phyloP scores from a whole-genome alignment of 2,888 invertebrate genomes.

The Troides helena region DNA sequence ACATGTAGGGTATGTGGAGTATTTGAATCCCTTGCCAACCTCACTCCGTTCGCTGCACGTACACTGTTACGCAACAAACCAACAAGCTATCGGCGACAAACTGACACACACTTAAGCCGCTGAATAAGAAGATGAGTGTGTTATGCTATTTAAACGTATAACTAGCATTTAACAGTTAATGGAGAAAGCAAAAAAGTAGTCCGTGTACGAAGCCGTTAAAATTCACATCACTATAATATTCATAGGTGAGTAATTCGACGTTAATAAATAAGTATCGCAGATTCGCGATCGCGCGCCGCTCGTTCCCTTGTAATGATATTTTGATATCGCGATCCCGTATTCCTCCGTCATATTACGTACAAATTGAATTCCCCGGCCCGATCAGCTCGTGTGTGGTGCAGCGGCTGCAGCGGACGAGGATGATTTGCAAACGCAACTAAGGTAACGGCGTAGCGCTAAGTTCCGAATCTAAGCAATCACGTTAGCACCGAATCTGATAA shows the following conservation, averaged over 20 bases:
- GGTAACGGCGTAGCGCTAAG: background rate
- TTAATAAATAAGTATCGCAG: conserved; percentile 25
- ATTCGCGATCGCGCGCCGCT: conserved; percentile 24
- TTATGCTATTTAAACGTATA: too few relatives aligned
- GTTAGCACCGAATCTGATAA: background rate
- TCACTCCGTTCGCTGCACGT: too few relatives aligned
- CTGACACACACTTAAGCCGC: too few relatives aligned
- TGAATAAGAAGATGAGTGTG: too few relatives aligned
- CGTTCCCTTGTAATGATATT: conserved; percentile 30
- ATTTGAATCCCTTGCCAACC: too few relatives aligned
- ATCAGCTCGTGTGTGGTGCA: conserved; percentile 28
- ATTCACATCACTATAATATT: background rate
- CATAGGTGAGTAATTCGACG: conserved; percentile 22
- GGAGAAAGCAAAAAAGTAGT: background rate
- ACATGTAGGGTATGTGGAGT: too few relatives aligned
- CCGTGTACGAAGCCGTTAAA: background rate
- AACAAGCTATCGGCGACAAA: too few relatives aligned
- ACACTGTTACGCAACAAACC: too few relatives aligned
- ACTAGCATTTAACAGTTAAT: too few relatives aligned
- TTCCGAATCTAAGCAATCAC: background rate
- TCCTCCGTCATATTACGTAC: conserved; percentile 34
- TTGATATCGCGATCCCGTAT: conserved; percentile 31
- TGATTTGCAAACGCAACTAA: conserved; percentile 21
- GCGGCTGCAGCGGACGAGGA: conserved; percentile 24
- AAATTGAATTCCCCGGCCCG: conserved; percentile 39